phyloP scores from a whole-genome alignment of 1,140 invertebrate species.

The Magallana gigas region DNA sequence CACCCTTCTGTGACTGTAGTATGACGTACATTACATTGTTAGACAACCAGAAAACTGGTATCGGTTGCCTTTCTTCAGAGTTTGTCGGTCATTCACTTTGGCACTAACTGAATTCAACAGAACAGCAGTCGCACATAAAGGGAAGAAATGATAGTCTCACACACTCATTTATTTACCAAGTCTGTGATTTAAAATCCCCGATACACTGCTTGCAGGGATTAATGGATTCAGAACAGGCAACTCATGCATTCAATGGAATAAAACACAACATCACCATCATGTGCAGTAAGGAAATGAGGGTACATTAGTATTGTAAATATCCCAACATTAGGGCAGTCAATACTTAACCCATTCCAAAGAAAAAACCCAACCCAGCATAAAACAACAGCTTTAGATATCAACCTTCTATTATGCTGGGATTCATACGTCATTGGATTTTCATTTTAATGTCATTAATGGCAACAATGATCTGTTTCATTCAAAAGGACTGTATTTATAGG shows the following conservation, averaged over 20 bases:
- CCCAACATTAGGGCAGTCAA: background rate
- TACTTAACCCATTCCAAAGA: background rate
- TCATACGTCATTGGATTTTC: too few species aligned
- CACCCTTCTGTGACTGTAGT: too few species aligned
- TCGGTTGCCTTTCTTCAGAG: too few species aligned
- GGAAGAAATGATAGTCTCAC: background rate
- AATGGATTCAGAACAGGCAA: conserved; percentile 14
- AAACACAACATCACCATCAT: background rate
- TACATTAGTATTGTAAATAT: conserved; percentile 12
- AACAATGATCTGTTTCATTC: too few species aligned
- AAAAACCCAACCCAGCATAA: background rate
- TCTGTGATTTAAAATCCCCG: background rate
- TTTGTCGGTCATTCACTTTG: too few species aligned
- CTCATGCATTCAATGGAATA: background rate
- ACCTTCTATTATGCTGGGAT: too few species aligned
- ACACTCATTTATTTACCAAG: conserved; percentile 8
- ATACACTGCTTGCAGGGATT: background rate
- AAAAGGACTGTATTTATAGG: too few species aligned
- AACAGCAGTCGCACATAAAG: background rate
- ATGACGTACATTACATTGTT: too few species aligned
- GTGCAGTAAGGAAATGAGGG: background rate
- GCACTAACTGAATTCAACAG: too few species aligned
- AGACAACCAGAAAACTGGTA: too few species aligned
- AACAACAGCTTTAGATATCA: too few species aligned
- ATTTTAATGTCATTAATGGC: too few species aligned